Evolutionary conservation across 2,113 vertebrate genomes (phyloP).

Genomic region (Ciconia maguari): DNA sequence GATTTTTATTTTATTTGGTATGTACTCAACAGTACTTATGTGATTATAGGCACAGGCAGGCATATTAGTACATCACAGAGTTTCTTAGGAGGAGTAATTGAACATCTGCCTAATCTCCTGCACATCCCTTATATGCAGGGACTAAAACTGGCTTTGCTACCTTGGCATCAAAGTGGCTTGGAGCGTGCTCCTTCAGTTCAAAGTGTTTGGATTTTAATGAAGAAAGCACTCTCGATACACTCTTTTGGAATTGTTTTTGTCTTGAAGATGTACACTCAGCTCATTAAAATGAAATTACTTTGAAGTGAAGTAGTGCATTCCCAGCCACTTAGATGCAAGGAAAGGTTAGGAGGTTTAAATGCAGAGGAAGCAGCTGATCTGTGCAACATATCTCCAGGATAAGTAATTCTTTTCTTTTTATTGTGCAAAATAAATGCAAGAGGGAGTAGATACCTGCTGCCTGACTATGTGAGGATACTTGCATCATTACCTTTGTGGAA

Average conservation of each 20-base stretch:
- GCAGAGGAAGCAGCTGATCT: background rate
- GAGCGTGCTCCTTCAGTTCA: slow-evolving; percentile 17
- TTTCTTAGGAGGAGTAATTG: background rate
- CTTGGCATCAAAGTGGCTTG: slow-evolving; percentile 27
- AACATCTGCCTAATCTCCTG: slow-evolving; percentile 34
- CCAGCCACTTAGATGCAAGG: background rate
- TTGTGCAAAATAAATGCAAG: background rate
- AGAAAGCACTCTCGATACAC: background rate
- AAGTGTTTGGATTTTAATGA: slow-evolving; percentile 37
- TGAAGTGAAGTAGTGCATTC: slow-evolving; percentile 13
- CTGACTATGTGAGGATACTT: background rate
- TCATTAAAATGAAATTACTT: slow-evolving; percentile 46
- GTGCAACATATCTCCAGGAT: background rate
- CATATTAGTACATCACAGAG: background rate
- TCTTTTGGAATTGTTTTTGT: slow-evolving; percentile 18
- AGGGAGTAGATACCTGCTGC: background rate
- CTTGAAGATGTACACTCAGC: background rate
- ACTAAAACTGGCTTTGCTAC: slow-evolving; percentile 19
- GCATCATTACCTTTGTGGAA: background rate
- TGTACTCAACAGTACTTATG: background rate
- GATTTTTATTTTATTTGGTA: background rate
- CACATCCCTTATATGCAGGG: background rate
- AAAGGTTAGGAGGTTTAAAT: background rate
- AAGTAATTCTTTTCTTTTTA: background rate
- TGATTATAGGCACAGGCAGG: background rate